Conservation (phyloP, 2,888 invertebrate genomes). For the Ennomos quercinarius region DNA sequence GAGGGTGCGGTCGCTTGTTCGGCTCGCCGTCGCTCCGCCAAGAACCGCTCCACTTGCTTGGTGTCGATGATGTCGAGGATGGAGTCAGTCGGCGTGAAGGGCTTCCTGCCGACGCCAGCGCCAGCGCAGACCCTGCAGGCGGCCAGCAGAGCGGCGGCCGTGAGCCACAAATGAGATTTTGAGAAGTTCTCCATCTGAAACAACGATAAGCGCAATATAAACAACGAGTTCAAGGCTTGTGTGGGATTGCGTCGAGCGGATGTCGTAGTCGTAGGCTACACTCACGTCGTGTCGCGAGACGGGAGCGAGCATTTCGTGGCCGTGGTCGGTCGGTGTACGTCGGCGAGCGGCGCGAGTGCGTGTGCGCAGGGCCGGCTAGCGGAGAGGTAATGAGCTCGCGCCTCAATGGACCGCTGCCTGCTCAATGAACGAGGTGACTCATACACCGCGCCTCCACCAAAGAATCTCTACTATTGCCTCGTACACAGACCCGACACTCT, state of each 20-base stretch:
- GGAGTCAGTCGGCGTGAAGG: conserved; percentile 80
- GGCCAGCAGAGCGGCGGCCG: conserved; percentile 70
- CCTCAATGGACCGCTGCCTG: conserved; percentile 76
- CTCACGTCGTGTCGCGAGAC: conserved; percentile 77
- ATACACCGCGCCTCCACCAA: conserved; percentile 79
- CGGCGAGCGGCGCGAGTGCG: conserved; percentile 74
- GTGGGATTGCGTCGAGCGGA: conserved; percentile 62
- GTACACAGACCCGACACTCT: conserved; percentile 66
- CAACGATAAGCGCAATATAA: conserved; percentile 51
- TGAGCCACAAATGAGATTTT: conserved; percentile 74
- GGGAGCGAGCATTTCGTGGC: conserved; percentile 72
- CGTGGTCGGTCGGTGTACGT: conserved; percentile 68
- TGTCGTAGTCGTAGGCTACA: conserved; percentile 78
- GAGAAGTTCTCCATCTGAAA: conserved; percentile 78
- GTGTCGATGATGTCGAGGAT: conserved; percentile 87
- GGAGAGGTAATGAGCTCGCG: conserved; percentile 83
- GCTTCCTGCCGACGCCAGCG: conserved; percentile 74
- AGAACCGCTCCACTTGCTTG: conserved; percentile 84
- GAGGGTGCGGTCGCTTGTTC: conserved; percentile 75
- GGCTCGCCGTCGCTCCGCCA: conserved; percentile 79
- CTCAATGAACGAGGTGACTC: conserved; percentile 80
- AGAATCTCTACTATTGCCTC: conserved; percentile 70
- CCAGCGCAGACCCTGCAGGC: conserved; percentile 67
- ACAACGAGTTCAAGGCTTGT: conserved; percentile 43
- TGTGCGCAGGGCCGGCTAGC: conserved; percentile 83